phyloP scores from a whole-genome alignment of 2,888 invertebrate species.

The Sinohyriopsis cumingii region DNA sequence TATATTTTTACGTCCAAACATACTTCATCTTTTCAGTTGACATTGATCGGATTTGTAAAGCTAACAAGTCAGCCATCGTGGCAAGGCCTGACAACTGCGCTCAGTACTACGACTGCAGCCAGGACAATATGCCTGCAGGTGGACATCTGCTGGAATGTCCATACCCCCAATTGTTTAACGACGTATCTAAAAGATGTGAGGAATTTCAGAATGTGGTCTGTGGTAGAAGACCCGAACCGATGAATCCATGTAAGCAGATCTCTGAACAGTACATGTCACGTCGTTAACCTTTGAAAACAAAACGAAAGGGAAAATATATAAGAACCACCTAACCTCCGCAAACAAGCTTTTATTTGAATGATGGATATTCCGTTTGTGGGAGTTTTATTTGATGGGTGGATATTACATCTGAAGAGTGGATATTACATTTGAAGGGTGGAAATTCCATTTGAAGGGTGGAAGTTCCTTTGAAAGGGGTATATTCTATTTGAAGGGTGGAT shows the following conservation, averaged over 20 bases:
- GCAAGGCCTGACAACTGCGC: constrained; percentile 55
- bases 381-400: no score
- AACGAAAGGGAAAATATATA: neutral
- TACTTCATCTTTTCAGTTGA: constrained; percentile 25
- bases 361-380: no score
- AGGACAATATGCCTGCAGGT: constrained; percentile 27
- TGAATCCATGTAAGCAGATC: constrained; percentile 47
- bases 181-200: constrained; percentile 33
- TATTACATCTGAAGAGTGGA: no score
- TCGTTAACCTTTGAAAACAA: neutral
- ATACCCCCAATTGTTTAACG: constrained; percentile 53
- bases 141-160: constrained; percentile 47
- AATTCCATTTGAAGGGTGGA: no score
- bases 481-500: no score
- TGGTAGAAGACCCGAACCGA: constrained; percentile 35
- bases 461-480: no score
- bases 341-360: no score
- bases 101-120: constrained; percentile 55
- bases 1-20: no score
- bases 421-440: no score
- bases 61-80: constrained; percentile 33
- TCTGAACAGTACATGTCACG: neutral
- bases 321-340: no score
- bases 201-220: constrained; percentile 45
- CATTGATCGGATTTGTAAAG: constrained; percentile 24